Conservation (phyloP, 2,797 vertebrate species). For the Prunella strophiata region DNA sequence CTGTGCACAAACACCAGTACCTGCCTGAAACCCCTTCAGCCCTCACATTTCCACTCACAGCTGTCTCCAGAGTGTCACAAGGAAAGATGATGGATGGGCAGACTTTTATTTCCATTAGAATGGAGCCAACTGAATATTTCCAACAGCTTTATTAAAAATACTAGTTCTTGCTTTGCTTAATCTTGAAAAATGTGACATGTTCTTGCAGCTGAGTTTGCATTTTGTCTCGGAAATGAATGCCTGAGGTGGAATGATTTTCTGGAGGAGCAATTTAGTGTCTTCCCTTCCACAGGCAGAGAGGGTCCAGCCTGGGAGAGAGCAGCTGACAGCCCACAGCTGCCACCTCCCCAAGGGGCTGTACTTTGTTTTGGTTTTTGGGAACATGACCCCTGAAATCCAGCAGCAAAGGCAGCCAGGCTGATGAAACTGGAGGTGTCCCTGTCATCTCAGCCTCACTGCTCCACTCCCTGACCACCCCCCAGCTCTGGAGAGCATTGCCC, state of each 20-base stretch:
- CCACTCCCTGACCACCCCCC: fast-evolving
- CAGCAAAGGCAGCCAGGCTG: background rate
- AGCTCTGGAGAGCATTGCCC: background rate
- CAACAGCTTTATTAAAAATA: slow-evolving; percentile 44
- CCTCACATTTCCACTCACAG: background rate
- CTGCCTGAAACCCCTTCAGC: background rate
- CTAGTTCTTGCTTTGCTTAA: slow-evolving; percentile 3
- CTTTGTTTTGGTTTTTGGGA: background rate
- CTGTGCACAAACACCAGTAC: background rate
- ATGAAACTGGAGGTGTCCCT: background rate
- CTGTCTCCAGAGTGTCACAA: background rate
- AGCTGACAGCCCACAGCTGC: background rate
- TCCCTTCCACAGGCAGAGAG: background rate
- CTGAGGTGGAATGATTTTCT: background rate
- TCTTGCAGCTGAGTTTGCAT: slow-evolving; percentile 44
- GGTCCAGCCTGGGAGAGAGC: background rate
- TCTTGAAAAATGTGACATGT: slow-evolving; percentile 35
- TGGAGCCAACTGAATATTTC: slow-evolving; percentile 24
- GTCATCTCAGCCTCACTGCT: background rate
- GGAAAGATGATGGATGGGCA: slow-evolving; percentile 46
- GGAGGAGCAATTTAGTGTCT: background rate
- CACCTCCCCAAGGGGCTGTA: too few relatives aligned
- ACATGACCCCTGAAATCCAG: background rate
- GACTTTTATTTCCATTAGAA: slow-evolving; percentile 40
- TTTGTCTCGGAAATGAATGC: background rate